Conservation (phyloP, 2,113 vertebrate genomes). For the Solenodon paradoxus region DNA sequence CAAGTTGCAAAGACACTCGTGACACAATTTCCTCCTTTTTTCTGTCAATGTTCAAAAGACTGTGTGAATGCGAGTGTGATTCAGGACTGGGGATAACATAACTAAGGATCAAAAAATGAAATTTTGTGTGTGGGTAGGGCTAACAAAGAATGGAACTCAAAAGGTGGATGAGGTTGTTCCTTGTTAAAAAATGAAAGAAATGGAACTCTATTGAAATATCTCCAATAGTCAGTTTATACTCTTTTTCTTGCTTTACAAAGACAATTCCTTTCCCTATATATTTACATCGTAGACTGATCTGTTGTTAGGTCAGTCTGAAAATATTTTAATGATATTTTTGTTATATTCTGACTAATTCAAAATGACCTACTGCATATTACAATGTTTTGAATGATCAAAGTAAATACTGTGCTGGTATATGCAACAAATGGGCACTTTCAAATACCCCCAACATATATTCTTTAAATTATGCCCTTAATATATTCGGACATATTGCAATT, state of each 20-base stretch:
- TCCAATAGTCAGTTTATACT: neutral
- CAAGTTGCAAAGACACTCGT: neutral
- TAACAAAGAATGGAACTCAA: neutral
- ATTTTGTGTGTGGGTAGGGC: neutral
- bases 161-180: neutral
- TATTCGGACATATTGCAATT: neutral
- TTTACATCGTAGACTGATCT: neutral
- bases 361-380: neutral
- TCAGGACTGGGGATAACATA: neutral
- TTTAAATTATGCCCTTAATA: neutral
- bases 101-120: neutral
- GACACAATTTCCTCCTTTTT: neutral
- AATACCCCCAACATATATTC: neutral
- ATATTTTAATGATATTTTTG: slow-evolving; percentile 15
- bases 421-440: neutral
- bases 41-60: neutral
- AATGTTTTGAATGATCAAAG: neutral
- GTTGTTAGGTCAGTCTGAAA: neutral
- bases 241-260: neutral
- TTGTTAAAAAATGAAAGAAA: too few relatives aligned
- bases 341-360: neutral
- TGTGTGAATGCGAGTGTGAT: neutral
- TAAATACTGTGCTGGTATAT: neutral
- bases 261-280: neutral
- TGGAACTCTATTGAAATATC: neutral